Percentiles rank a stretch among this genome's conserved stretches.
These are phyloP conservation scores for Diarsia mendica DNA, from an alignment of 2,888 invertebrate species.

Conservation along the genomic window DNA sequence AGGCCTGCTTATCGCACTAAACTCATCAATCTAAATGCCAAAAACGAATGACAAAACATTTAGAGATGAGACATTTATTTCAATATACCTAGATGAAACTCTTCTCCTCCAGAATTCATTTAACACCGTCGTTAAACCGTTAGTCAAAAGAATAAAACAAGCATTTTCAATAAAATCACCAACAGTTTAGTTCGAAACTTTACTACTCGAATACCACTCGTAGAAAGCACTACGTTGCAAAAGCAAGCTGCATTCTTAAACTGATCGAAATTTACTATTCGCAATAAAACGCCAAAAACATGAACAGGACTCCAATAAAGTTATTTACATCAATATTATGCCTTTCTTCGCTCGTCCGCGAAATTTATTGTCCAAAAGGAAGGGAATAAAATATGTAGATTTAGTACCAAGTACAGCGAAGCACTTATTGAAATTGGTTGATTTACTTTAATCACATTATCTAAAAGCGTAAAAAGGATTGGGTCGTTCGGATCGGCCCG, in stretches of 20 bases:
- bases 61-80: neutral
- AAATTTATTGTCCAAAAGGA: constrained; percentile 59
- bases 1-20: too few species aligned
- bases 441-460: constrained; percentile 87
- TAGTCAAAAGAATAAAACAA: neutral
- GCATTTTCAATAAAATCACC: constrained; percentile 2
- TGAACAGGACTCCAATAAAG: constrained; percentile 48
- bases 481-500: constrained; percentile 65
- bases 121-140: neutral
- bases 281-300: constrained; percentile 51
- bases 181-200: constrained; percentile 10
- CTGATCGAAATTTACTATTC: constrained; percentile 45
- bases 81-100: neutral
- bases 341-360: constrained; percentile 40
- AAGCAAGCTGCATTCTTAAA: constrained; percentile 43
- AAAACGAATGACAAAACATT: neutral
- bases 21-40: neutral
- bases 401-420: constrained; percentile 72
- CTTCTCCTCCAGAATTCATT: neutral
- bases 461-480: constrained; percentile 82
- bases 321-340: constrained; percentile 57
- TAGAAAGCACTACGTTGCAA: constrained; percentile 25
- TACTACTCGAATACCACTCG: constrained; percentile 4
- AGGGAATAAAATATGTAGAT: constrained; percentile 87
- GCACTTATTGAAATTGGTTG: constrained; percentile 89